Conservation (phyloP, 2,797 vertebrate species). For the Picus viridis region DNA sequence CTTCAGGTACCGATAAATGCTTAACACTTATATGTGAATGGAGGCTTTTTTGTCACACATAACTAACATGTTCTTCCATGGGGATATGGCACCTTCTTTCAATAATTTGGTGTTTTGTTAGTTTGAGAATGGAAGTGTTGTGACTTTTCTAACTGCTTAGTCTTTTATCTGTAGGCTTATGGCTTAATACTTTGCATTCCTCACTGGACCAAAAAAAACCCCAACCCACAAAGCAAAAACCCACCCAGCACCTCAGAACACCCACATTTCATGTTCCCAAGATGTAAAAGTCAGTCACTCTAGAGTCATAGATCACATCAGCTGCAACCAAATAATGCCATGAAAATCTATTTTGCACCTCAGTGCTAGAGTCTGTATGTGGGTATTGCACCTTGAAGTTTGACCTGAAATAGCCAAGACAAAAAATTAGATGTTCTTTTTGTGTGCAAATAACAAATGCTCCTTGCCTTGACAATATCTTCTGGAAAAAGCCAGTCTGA, state of each 20-base stretch:
- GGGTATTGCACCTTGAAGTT: neutral
- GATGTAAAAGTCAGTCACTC: neutral
- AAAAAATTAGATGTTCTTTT: neutral
- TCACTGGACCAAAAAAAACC: rapidly evolving
- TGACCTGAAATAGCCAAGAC: neutral
- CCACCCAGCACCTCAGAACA: neutral
- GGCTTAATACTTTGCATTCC: neutral
- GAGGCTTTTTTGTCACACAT: too few species aligned
- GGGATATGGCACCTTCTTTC: neutral
- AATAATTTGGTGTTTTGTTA: neutral
- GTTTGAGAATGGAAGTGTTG: neutral
- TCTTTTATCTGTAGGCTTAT: neutral
- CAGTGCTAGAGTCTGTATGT: neutral
- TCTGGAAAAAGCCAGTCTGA: neutral
- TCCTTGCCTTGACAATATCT: neutral
- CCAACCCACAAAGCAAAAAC: neutral
- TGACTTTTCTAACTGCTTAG: neutral
- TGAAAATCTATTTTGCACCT: neutral
- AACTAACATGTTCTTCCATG: neutral
- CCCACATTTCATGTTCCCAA: neutral
- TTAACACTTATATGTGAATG: neutral
- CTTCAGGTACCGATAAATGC: neutral
- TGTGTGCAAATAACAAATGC: neutral
- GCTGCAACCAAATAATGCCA: neutral
- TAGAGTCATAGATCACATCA: neutral